Evolutionary conservation across 2,797 vertebrate genomes (phyloP).

Genomic region (Microcaecilia unicolor): DNA sequence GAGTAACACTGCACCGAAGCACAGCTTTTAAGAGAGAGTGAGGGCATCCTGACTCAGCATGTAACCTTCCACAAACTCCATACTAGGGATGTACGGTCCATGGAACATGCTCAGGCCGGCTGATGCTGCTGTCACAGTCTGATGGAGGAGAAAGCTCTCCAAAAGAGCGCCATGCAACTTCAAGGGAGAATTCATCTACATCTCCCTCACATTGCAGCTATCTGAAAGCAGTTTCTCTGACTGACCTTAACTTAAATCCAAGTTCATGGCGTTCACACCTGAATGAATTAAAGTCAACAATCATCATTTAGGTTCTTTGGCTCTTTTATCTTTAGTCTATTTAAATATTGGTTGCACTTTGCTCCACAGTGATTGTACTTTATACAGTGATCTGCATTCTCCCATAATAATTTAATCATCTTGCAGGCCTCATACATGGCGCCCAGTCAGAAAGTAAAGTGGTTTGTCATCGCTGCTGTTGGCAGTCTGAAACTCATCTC

Average conservation of each 20-base stretch:
- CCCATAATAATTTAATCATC: background rate
- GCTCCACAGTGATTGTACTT: conserved; percentile 66
- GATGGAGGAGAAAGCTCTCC: too few relatives aligned
- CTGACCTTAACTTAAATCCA: conserved; percentile 14
- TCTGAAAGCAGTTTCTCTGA: background rate
- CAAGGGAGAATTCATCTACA: too few relatives aligned
- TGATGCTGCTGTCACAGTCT: conserved; percentile 23
- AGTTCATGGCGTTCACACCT: conserved; percentile 13
- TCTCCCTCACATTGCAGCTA: conserved; percentile 9
- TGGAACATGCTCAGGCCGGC: conserved; percentile 29
- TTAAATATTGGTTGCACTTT: conserved; percentile 57
- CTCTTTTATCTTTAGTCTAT: too few relatives aligned
- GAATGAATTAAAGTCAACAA: conserved; percentile 13
- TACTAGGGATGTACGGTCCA: conserved; percentile 19
- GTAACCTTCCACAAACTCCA: conserved; percentile 49
- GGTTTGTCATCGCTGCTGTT: conserved; percentile 91
- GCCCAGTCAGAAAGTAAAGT: conserved; percentile 91
- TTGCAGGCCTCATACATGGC: conserved; percentile 65
- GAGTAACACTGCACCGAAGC: conserved; percentile 70
- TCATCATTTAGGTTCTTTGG: conserved; percentile 19
- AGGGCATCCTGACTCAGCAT: conserved; percentile 41
- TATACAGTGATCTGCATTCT: background rate
- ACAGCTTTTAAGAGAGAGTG: conserved; percentile 43
- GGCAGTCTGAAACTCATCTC: conserved; percentile 95
- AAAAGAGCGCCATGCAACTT: too few relatives aligned